Evolutionary conservation across 2,888 invertebrate genomes (phyloP).

Genomic region (Ochropleura leucogaster): DNA sequence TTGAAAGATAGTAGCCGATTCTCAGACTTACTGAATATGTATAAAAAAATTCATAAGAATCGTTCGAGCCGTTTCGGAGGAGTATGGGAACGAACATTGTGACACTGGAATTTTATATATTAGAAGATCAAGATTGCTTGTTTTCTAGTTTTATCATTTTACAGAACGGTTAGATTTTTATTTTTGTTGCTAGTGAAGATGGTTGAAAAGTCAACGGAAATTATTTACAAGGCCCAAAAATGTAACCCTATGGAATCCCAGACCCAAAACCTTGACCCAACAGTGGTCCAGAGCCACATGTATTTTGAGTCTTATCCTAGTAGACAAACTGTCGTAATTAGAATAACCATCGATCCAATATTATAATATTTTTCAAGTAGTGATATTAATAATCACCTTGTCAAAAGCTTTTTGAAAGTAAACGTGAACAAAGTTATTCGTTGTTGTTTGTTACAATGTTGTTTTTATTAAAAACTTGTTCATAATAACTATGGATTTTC

Average conservation of each 20-base stretch:
- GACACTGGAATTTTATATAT: no score
- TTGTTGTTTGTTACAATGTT: neutral
- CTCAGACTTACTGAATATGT: no score
- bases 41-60: no score
- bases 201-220: neutral
- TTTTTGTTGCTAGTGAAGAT: neutral
- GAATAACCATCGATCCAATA: neutral
- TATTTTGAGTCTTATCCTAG: neutral
- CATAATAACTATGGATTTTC: neutral
- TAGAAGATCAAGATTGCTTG: neutral
- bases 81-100: no score
- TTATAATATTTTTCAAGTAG: neutral
- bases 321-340: neutral
- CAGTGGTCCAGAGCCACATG: neutral
- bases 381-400: neutral
- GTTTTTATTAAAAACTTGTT: neutral
- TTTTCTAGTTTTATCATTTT: neutral
- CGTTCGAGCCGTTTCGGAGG: no score
- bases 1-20: no score
- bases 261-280: neutral
- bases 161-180: neutral
- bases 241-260: neutral
- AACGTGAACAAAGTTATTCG: neutral
- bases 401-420: constrained; percentile 1
- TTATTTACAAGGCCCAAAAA: neutral